Evolutionary conservation across 2,113 vertebrate species (phyloP), one percentile per base, ranked within the genome.

Genomic region (Bolborhynchus lineola): DNA sequence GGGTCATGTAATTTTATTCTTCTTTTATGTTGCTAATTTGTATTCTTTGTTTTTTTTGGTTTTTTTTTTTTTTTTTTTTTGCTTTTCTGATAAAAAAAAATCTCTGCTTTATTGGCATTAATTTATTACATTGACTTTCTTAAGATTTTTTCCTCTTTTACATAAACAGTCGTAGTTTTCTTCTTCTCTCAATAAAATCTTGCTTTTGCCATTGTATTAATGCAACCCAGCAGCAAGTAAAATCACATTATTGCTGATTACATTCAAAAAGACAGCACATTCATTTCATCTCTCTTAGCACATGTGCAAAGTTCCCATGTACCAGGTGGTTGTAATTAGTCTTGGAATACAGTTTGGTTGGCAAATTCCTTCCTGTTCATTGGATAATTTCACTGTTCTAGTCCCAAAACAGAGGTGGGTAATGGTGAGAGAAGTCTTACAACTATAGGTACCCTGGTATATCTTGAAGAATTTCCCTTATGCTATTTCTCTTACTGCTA

Each of bases 271-370:
- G 95, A 95, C 80, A 96, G 60, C 65, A 35, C 46, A 85, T 96
- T 97, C 10, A 55, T 96, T 97, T 95, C 72, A 57, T 47, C 35
- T 44, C 63, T 92, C 68, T 72, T 71, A 87, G 69, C 82, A 88
- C 52, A 82, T 71, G 77, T 94, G 80, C 28, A 7, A 75, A 25
- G 17, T 87, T 96, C 81, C 69, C 49, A 9, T 75, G 76, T 60
- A 96, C 91, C 97, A 98, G 97, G 96, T 98, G 97, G 92, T 35
- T 75, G 37, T 88, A 97, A 98, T 97, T 96, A 96, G 50, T 26
- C 55, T 84, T 86, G 78, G 70, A 96, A 91, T 92, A 31, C 90
- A 53, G 33, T 90, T 97, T 97, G 92, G 64, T 84, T 96, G 80
- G 83, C 67, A 96, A n/a, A 93, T 91, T 91, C 63, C 55, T 97